Percentiles rank a stretch among this genome's conserved stretches.
Conservation (phyloP, 1,140 invertebrate species). For the Drosophila fuyamai region DNA sequence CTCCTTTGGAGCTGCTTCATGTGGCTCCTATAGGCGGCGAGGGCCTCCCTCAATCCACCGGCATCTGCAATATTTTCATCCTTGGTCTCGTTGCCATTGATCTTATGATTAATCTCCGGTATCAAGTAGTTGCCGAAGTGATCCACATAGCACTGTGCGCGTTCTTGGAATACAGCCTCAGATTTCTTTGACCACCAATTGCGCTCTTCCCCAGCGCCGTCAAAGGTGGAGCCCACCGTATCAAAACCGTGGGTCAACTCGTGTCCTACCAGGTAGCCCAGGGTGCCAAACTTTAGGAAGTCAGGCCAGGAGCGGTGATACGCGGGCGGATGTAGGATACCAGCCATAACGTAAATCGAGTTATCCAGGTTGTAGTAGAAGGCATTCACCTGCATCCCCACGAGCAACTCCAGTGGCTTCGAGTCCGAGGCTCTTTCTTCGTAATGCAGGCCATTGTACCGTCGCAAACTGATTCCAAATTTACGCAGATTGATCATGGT, state of each 20-base stretch:
- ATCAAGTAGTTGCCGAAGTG: conserved; percentile 86
- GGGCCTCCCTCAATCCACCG: conserved; percentile 95
- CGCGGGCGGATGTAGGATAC: conserved; percentile 97
- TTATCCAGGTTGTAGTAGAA: conserved; percentile 80
- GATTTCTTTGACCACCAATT: conserved; percentile 83
- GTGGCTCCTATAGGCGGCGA: conserved; percentile 89
- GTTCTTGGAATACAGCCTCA: conserved; percentile 61
- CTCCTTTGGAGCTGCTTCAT: conserved; percentile 81
- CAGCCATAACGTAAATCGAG: conserved; percentile 87
- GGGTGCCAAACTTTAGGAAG: conserved; percentile 71
- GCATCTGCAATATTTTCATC: conserved; percentile 92
- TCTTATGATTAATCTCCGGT: conserved; percentile 85
- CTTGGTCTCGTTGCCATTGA: conserved; percentile 88
- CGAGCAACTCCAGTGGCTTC: conserved; percentile 64
- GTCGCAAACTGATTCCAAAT: conserved; percentile 34
- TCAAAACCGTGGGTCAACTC: conserved; percentile 80
- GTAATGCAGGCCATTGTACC: conserved; percentile 57
- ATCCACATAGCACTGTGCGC: conserved; percentile 90
- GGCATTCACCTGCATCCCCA: conserved; percentile 75
- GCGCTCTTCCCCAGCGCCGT: conserved; percentile 37
- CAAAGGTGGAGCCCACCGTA: conserved; percentile 51
- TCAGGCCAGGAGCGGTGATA: conserved; percentile 88
- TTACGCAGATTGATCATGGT: conserved; percentile 53
- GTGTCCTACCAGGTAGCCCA: conserved; percentile 74
- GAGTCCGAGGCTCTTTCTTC: conserved; percentile 38